phyloP scores from a whole-genome alignment of 2,797 vertebrate species.

The Peromyscus attwateri region DNA sequence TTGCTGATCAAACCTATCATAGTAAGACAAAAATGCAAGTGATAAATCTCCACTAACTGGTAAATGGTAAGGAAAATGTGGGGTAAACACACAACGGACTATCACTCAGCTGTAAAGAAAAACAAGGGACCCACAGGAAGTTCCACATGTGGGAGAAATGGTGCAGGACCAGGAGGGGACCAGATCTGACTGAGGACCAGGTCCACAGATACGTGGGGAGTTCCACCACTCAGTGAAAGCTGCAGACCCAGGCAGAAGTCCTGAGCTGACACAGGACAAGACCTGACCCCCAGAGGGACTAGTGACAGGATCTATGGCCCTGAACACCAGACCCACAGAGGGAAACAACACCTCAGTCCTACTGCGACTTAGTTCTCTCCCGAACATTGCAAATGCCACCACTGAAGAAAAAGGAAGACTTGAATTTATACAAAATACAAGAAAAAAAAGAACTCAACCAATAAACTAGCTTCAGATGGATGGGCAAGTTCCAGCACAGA shows the following conservation, averaged over 20 bases:
- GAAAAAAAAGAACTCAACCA: neutral
- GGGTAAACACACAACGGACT: neutral
- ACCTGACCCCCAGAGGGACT: neutral
- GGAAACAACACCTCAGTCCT: neutral
- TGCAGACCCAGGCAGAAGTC: neutral
- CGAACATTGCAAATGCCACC: neutral
- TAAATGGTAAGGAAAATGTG: neutral
- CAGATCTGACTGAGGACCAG: neutral
- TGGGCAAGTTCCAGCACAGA: neutral
- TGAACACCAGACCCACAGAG: neutral
- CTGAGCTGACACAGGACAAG: neutral
- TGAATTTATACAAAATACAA: neutral
- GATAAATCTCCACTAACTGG: neutral
- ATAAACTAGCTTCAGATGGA: neutral
- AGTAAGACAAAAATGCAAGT: slow-evolving; percentile 32
- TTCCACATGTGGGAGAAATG: neutral
- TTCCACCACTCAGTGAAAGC: neutral
- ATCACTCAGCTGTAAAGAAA: neutral
- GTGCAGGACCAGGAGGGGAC: neutral
- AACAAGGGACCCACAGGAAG: neutral
- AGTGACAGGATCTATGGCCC: neutral
- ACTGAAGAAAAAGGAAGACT: neutral
- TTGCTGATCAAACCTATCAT: neutral
- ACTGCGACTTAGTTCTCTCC: neutral
- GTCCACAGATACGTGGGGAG: neutral